Evolutionary conservation across 2,797 vertebrate genomes (phyloP), one percentile per base, ranked within the genome.

Genomic region (Thamnophis elegans): DNA sequence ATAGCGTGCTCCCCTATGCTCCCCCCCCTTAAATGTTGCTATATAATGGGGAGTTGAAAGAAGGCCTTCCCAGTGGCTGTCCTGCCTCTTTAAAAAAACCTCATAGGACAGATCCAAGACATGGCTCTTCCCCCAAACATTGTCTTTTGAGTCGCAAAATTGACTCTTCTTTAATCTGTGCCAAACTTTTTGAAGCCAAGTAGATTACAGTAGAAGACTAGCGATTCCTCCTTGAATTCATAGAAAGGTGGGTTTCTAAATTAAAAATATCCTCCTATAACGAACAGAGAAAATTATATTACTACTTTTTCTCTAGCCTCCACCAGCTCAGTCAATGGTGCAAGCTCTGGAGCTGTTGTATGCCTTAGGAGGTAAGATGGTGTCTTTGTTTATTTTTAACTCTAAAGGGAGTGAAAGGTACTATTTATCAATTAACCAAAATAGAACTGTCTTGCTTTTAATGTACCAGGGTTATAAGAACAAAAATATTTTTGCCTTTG

Each of bases 291-390:
- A 58, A 82, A 90, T 58, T 92, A 28, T 87, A 13, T 32, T 85
- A 0, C 94, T 59, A 94, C 85, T 91, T 94, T 12, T 91, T 95
- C 94, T 93, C 55, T 97, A 99, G 99, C 99, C 99, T 59, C 99
- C 99, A 60, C 99, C 99, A 85, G 99, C 99, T 89, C 99, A 99
- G 97, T 99, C 99, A 26, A 99, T 99, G 99, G 99, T 99, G 87
- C 99, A 99, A 96, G 99, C 99, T n/a, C 95, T 99, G 93, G 99
- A 99, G 95, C 68, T 99, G 94, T 99, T 99, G 51, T 99, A 99
- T 88, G 99, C 99, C 92, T 97, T 99, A 68, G 99, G 99, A 98
- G 99, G 99, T 99, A 97, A 97, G 98, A 96, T 56, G 42, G 36
- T 47, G 10, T 25, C 10, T 82, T 82, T 12, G 20, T 47, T 78